Evolutionary conservation across 2,888 invertebrate species (phyloP), one percentile per base, ranked within the genome.

Genomic region (Psococerastis gibbosa): DNA sequence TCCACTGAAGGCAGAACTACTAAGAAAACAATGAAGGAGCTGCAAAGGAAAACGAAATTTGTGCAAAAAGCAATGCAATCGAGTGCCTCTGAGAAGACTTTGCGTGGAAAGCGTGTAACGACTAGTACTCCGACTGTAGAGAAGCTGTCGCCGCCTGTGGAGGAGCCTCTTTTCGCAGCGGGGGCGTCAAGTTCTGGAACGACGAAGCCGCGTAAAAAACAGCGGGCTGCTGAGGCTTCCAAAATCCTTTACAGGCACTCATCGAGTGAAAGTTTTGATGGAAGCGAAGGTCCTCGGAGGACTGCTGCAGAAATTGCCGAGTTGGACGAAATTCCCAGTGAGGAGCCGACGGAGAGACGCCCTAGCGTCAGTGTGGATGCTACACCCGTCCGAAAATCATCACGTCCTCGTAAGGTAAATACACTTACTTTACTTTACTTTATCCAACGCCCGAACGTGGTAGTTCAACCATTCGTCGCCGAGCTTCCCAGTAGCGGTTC

Each of bases 231-330:
- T 1, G 83, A 83, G 56, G 78, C 76, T 43, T 82, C 85, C 1
- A 72, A 82, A 54, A 83, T 87, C 45, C 77, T 85, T 53, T 67
- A 84, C 32, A 67, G 85, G 15, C 81, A 85, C 54, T 85, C 85
- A 2, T 84, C 83, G 35, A 83, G 82, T 57, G 58, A 59, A 41
- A 54, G 50, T 47, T 52, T 50, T 42, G 44, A 45, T 16, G 33
- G 42, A 18, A 32, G 51, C 47, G 60, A 55, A 15, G 44, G 45
- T 20, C 45, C 44, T 22, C 27, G 43, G 9, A 18, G 22, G 16
- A 52, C 53, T 45, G 31, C 44, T 6, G 4, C 22, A 15, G 45
- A 48, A 20, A 53, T 22, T 49, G 43, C 23, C 51, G 51, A 38
- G 50, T 44, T 35, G 46, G 38, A 43, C 32, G 18, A 44, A 9